These are phyloP conservation scores for Spicauda simplicius DNA, from an alignment of 2,888 invertebrate genomes.

Conservation along the genomic window DNA sequence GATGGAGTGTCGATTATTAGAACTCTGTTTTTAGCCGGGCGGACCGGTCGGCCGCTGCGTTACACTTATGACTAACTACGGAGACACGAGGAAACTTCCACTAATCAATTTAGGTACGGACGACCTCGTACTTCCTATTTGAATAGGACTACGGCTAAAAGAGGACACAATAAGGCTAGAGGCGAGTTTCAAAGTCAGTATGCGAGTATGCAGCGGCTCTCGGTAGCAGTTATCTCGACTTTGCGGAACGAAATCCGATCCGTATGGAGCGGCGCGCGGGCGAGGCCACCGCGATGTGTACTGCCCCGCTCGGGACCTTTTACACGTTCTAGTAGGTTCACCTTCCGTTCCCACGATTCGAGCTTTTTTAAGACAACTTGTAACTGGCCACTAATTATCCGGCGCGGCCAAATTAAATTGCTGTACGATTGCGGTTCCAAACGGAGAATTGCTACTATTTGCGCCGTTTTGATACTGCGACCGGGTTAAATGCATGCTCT, in stretches of 20 bases:
- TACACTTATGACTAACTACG: conserved; percentile 62
- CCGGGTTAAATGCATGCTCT: neutral
- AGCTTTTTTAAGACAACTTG: neutral
- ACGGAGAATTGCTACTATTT: neutral
- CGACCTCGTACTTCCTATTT: conserved; percentile 73
- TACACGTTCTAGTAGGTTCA: conserved; percentile 26
- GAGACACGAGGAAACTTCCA: conserved; percentile 59
- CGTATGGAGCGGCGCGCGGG: conserved; percentile 64
- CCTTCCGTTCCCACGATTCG: conserved; percentile 13
- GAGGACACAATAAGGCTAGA: conserved; percentile 67
- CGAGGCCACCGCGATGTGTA: conserved; percentile 62
- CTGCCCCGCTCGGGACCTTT: conserved; percentile 8
- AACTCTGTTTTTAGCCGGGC: conserved; percentile 73
- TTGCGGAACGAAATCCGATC: conserved; percentile 83
- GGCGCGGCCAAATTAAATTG: neutral
- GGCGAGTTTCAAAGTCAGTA: conserved; percentile 66
- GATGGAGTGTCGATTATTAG: conserved; percentile 81
- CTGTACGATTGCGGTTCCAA: neutral
- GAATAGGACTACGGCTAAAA: conserved; percentile 67
- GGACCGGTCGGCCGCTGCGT: conserved; percentile 58
- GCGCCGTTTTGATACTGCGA: neutral
- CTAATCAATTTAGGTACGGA: conserved; percentile 59
- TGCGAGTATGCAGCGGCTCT: conserved; percentile 64
- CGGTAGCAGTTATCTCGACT: conserved; percentile 72
- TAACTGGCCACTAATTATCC: neutral